Conservation (phyloP, 2,113 vertebrate genomes). For the Gymnobelideus leadbeateri region DNA sequence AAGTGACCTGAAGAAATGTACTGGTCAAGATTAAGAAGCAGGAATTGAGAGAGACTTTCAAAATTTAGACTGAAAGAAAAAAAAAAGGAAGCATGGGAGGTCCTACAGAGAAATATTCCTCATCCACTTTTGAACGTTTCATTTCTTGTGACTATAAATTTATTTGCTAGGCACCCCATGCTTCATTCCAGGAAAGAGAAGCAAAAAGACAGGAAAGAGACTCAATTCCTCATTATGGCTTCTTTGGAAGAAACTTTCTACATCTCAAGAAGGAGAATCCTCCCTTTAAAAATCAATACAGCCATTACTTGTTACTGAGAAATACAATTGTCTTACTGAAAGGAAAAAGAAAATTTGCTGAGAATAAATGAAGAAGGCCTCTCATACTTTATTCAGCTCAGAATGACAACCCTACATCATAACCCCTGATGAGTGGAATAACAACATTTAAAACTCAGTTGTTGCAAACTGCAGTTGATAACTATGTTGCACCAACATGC, state of each 20-base stretch:
- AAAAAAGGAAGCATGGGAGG: not conserved
- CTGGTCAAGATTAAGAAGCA: slow-evolving; percentile 14
- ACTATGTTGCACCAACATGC: not conserved
- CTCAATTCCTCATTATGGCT: slow-evolving; percentile 5
- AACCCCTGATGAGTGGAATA: not conserved
- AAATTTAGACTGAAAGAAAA: not conserved
- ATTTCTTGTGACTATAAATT: not conserved
- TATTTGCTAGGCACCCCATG: not conserved
- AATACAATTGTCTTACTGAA: slow-evolving; percentile 6
- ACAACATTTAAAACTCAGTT: not conserved
- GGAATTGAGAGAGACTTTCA: not conserved
- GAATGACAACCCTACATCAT: not conserved
- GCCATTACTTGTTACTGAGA: not conserved
- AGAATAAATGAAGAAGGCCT: slow-evolving; percentile 10
- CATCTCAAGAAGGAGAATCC: not conserved
- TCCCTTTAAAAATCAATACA: slow-evolving; percentile 6
- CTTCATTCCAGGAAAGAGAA: not conserved
- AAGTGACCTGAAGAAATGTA: slow-evolving; percentile 14
- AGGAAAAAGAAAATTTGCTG: slow-evolving; percentile 29
- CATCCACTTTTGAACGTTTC: slow-evolving; percentile 20
- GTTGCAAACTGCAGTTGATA: not conserved
- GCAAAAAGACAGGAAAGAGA: not conserved
- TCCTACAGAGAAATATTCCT: slow-evolving; percentile 6
- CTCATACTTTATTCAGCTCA: slow-evolving; percentile 15
- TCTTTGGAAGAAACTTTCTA: slow-evolving; percentile 23